Conservation (phyloP, 2,888 invertebrate genomes). For the Coremacera marginata region DNA sequence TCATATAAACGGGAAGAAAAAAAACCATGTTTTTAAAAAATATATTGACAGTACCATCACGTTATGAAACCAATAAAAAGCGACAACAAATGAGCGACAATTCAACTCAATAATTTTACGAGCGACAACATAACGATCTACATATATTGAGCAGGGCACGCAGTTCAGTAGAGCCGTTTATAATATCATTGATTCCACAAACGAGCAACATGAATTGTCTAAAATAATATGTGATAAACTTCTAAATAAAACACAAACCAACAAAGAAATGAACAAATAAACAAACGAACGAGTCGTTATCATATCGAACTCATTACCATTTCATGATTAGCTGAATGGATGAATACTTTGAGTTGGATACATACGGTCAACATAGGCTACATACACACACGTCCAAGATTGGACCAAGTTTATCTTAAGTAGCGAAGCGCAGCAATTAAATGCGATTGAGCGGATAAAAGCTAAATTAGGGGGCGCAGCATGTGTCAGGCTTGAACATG, state of each 20-base stretch:
- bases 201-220: constrained; percentile 13
- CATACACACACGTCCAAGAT: not conserved
- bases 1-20: too few relatives aligned
- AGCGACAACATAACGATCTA: constrained; percentile 1
- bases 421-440: constrained; percentile 52
- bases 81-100: not conserved
- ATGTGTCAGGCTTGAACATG: constrained; percentile 30
- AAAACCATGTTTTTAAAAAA: too few relatives aligned
- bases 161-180: not conserved
- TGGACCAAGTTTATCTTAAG: constrained; percentile 56
- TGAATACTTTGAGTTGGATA: not conserved
- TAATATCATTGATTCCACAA: not conserved
- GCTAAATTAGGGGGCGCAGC: constrained; percentile 35
- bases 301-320: constrained; percentile 19
- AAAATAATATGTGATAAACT: constrained; percentile 12
- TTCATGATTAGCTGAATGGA: not conserved
- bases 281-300: not conserved
- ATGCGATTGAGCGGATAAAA: constrained; percentile 46
- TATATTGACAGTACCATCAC: too few relatives aligned
- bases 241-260: constrained; percentile 17
- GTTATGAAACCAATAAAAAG: not conserved
- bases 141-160: not conserved
- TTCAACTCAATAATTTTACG: not conserved
- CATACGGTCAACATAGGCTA: not conserved
- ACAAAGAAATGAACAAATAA: not conserved